Percentiles rank a stretch among this genome's conserved stretches.
These are phyloP conservation scores for Polyergus mexicanus DNA, from an alignment of 1,140 invertebrate species.

Conservation along the genomic window DNA sequence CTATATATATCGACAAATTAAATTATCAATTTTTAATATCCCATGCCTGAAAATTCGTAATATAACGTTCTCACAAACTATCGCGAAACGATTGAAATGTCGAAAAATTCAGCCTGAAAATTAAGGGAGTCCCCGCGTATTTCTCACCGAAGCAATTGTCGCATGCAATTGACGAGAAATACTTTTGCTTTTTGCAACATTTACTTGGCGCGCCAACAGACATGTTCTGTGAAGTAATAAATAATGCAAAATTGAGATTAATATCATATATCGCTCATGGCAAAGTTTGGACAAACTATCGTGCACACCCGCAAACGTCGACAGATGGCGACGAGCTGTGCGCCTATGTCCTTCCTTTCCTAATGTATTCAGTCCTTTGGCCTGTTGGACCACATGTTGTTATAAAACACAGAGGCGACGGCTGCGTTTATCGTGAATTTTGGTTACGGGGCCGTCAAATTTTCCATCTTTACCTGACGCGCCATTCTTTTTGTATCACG, in stretches of 20 bases:
- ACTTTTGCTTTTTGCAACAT: background rate
- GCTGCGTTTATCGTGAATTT: conserved; percentile 77
- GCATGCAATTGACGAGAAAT: background rate
- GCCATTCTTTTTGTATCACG: background rate
- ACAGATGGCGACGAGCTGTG: conserved; percentile 68
- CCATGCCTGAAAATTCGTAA: background rate
- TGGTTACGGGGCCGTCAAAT: conserved; percentile 47
- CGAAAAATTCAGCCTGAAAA: conserved; percentile 2
- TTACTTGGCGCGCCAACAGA: background rate
- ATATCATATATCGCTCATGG: conserved; percentile 13
- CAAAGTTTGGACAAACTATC: conserved; percentile 57
- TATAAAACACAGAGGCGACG: conserved; percentile 70
- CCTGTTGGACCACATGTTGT: conserved; percentile 80
- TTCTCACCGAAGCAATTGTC: too few relatives aligned
- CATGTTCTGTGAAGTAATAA: conserved; percentile 4
- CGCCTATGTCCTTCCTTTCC: conserved; percentile 66
- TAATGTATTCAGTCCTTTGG: conserved; percentile 81
- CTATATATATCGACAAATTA: conserved; percentile 27
- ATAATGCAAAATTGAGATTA: conserved; percentile 52
- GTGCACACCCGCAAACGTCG: conserved; percentile 48
- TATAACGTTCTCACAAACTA: background rate
- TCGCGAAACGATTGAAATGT: background rate
- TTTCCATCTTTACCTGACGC: background rate
- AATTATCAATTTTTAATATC: conserved; percentile 65
- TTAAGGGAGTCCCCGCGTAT: background rate